Evolutionary conservation across 2,888 invertebrate species (phyloP).

Genomic region (Allolobophora icterica): DNA sequence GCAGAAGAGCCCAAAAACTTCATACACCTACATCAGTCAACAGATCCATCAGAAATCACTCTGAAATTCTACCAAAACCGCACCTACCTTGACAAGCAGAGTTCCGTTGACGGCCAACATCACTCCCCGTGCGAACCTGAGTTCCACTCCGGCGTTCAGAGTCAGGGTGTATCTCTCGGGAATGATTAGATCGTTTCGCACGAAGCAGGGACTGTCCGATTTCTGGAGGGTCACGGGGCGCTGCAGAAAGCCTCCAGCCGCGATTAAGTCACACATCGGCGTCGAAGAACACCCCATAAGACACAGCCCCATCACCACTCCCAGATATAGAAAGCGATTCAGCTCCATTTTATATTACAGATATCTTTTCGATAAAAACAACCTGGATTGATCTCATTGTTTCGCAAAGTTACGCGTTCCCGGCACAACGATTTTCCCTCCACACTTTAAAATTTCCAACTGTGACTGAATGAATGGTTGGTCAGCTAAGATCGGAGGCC

Average conservation of each 20-base stretch:
- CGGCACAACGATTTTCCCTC: background rate
- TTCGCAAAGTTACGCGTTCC: background rate
- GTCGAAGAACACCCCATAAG: background rate
- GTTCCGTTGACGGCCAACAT: slow-evolving; percentile 91
- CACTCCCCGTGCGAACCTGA: slow-evolving; percentile 87
- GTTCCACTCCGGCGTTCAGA: slow-evolving; percentile 86
- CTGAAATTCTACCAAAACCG: background rate
- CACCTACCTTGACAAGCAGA: slow-evolving; percentile 81
- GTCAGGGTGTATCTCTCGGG: slow-evolving; percentile 80
- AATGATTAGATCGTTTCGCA: slow-evolving; percentile 74
- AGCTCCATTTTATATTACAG: background rate
- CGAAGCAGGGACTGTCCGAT: slow-evolving; percentile 47
- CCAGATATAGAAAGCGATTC: background rate
- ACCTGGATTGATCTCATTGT: background rate
- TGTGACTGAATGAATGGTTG: background rate
- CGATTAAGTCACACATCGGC: slow-evolving; percentile 22
- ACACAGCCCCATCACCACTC: background rate
- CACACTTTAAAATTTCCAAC: background rate
- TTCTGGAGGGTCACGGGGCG: slow-evolving; percentile 32
- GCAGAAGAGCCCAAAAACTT: background rate
- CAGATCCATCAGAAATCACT: background rate
- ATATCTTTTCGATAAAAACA: background rate
- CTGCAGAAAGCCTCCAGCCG: slow-evolving; percentile 24
- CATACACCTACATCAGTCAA: too few species aligned
- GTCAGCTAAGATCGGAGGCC: background rate